Conservation (phyloP, 2,888 invertebrate species). For the Strigamia maritima region DNA sequence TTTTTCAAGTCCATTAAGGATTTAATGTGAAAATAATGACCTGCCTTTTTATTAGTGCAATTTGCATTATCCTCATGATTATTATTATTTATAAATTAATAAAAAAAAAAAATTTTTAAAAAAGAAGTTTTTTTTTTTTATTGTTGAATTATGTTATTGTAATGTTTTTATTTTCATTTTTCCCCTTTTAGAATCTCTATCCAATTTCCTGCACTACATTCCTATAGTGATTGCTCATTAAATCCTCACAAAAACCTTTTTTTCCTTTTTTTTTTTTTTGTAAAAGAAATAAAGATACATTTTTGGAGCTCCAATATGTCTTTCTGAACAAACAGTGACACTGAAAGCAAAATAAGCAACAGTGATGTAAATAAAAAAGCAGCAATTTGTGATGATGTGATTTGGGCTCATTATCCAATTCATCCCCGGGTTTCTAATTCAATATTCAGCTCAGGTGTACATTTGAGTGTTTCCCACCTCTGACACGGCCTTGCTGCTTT, state of each 20-base stretch:
- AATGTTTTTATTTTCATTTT: background rate
- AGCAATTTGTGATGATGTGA: constrained; percentile 2
- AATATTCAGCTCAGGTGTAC: constrained; percentile 13
- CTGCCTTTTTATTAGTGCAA: background rate
- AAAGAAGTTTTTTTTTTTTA: background rate
- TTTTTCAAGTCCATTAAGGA: background rate
- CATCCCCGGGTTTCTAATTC: background rate
- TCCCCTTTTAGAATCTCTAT: background rate
- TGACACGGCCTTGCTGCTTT: background rate
- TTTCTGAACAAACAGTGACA: background rate
- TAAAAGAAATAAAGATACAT: background rate
- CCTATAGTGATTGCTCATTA: background rate
- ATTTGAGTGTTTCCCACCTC: background rate
- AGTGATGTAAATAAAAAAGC: background rate
- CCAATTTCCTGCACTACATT: background rate
- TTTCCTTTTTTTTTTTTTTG: background rate
- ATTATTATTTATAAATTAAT: background rate
- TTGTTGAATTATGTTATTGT: background rate
- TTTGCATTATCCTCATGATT: no score
- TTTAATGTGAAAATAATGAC: background rate
- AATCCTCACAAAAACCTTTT: background rate
- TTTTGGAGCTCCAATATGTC: background rate
- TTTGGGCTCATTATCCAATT: constrained; percentile 11
- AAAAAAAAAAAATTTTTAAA: no score
- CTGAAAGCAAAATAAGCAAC: background rate